Conservation (phyloP, 2,113 vertebrate species). For the Ctenodactylus gundi region DNA sequence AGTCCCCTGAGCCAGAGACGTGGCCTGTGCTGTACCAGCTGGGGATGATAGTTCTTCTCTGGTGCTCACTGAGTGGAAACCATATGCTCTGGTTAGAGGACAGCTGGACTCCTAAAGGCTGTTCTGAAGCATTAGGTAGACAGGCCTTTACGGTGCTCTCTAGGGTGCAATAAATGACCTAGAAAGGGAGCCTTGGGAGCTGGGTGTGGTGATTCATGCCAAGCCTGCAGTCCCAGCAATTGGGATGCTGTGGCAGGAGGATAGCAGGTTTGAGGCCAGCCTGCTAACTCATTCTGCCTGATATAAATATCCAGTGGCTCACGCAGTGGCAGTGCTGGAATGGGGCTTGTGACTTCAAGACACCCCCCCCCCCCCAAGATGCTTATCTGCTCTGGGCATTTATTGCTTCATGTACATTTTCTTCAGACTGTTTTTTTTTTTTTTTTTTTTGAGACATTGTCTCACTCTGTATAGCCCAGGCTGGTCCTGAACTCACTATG, state of each 20-base stretch:
- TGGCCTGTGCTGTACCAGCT: neutral
- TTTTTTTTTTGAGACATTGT: too few relatives aligned
- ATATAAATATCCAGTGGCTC: neutral
- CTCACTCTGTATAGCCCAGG: too few relatives aligned
- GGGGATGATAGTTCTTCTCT: neutral
- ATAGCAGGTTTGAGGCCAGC: neutral
- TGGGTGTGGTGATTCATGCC: neutral
- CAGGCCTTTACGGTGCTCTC: neutral
- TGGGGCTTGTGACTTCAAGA: neutral
- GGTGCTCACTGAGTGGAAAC: neutral
- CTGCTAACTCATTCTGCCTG: neutral
- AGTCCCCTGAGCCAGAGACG: neutral
- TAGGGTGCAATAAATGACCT: neutral
- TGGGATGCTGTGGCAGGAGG: neutral
- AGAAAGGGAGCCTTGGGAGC: neutral
- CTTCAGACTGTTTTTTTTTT: too few relatives aligned
- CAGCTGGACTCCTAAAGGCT: neutral
- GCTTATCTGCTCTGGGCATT: too few relatives aligned
- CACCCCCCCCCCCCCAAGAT: too few relatives aligned
- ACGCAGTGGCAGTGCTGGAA: neutral
- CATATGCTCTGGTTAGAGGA: neutral
- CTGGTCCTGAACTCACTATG: too few relatives aligned
- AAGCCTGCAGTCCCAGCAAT: neutral
- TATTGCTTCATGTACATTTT: neutral
- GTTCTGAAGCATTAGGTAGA: neutral